Evolutionary conservation across 2,888 invertebrate species (phyloP), one percentile per base, ranked within the genome.

Genomic region (Archaeoteleia sp.): DNA sequence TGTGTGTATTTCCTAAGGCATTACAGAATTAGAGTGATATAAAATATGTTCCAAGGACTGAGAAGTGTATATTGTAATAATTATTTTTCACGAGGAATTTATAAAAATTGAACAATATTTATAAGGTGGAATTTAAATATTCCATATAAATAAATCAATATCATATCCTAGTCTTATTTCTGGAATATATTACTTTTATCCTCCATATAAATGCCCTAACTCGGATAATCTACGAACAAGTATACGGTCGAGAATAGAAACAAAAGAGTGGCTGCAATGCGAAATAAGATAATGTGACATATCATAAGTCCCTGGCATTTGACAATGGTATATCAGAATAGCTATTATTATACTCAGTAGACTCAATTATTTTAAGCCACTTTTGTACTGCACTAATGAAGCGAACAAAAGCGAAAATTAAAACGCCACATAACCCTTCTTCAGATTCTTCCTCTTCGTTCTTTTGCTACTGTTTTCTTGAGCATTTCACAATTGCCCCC

Each of bases 291-390:
- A 78, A 73, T 68, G 74, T 66, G 27, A 63, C 72, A 75, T 76
- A 81, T 78, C 79, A 70, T 68, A 70, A 78, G 70, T 75, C 74
- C 72, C 49, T 54, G 72, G 61, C 67, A 58, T 68, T 69, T 70
- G 74, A 82, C 83, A 82, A 83, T 82, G 75, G 77, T 72, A 80
- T 77, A 80, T 78, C 79, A 79, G 77, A 82, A 83, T 81, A 70
- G 78, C 78, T 65, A 78, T 80, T 79, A 82, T 82, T 70, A 71
- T 77, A 55, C 76, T 67, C 73, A 72, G 77, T 74, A 80, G 82
- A 82, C 82, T 81, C 77, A 81, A 82, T 83, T 83, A 82, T 82
- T 80, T 79, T 78, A 81, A 81, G 79, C 80, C 75, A 83, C 82
- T 82, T 82, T 83, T 83, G 81, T 82, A 76, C 75, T 61, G 57